Conservation (phyloP, 1,140 invertebrate species). For the Pseudomyrmex gracilis region DNA sequence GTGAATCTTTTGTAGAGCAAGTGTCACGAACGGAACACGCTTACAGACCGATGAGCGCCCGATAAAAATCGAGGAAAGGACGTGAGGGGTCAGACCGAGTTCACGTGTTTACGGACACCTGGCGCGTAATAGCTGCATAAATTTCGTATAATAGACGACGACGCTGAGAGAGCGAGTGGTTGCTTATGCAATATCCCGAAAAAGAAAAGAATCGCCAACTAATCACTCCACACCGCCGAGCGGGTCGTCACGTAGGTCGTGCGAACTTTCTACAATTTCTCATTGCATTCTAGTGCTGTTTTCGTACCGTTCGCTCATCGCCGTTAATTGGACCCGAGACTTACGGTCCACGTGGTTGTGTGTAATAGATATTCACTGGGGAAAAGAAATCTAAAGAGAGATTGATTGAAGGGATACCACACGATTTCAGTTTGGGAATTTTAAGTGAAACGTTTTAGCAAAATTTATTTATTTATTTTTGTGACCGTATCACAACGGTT, state of each 20-base stretch:
- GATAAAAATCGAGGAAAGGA: conserved; percentile 39
- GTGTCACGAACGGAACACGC: conserved; percentile 16
- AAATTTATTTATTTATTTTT: background rate
- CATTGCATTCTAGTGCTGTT: conserved; percentile 22
- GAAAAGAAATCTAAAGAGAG: conserved; percentile 1
- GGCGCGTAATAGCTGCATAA: conserved; percentile 60
- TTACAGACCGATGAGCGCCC: conserved; percentile 21
- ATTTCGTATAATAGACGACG: conserved; percentile 54
- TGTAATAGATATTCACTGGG: background rate
- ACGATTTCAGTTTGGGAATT: background rate
- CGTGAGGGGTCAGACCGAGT: conserved; percentile 53
- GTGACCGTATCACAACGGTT: background rate
- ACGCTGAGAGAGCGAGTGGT: conserved; percentile 40
- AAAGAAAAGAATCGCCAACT: conserved; percentile 30
- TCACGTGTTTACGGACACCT: conserved; percentile 55
- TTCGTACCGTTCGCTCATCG: conserved; percentile 28
- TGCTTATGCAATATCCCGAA: conserved; percentile 35
- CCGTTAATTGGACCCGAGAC: conserved; percentile 40
- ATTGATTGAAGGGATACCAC: conserved; percentile 3
- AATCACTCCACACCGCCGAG: conserved; percentile 28
- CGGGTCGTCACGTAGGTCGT: conserved; percentile 41
- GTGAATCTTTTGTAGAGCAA: conserved; percentile 1
- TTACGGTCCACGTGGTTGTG: conserved; percentile 2
- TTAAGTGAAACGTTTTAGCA: background rate
- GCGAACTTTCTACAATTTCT: conserved; percentile 48